Percentiles rank a stretch among this genome's conserved stretches.
phyloP scores from a whole-genome alignment of 2,888 invertebrate species.

The Malthinus seriepunctatus region DNA sequence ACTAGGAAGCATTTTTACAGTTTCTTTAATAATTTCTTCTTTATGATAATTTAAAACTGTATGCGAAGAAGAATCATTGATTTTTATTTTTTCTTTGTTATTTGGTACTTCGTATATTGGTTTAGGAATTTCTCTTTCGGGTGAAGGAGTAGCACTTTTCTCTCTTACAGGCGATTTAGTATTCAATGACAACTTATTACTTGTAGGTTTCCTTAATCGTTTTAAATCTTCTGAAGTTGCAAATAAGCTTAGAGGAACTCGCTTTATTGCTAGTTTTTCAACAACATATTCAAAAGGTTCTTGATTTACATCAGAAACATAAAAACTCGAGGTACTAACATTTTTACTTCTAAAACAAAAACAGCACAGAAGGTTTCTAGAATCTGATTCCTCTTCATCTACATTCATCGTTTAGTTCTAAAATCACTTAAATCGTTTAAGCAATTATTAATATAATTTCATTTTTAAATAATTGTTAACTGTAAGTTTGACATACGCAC shows the following conservation, averaged over 20 bases:
- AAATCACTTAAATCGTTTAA: neutral
- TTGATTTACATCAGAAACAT: slow-evolving; percentile 23
- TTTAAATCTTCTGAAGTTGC: slow-evolving; percentile 14
- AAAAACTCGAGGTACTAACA: neutral
- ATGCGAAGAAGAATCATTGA: no score
- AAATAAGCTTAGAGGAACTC: slow-evolving; percentile 35
- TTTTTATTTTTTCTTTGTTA: no score
- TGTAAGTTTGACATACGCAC: neutral
- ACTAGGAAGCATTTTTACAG: neutral
- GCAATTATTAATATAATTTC: no score
- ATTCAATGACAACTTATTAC: no score
- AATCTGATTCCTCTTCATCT: neutral
- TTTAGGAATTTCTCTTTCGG: neutral
- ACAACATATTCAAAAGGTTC: slow-evolving; percentile 38
- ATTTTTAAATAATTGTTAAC: neutral
- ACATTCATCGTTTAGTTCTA: slow-evolving; percentile 10
- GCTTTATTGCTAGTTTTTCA: slow-evolving; percentile 38
- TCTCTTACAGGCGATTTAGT: no score
- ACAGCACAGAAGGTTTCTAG: slow-evolving; percentile 13
- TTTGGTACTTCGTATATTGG: no score
- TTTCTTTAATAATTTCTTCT: no score
- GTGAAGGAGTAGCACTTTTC: neutral
- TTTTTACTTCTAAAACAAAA: slow-evolving; percentile 4
- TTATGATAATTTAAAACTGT: no score
- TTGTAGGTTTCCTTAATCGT: no score